Evolutionary conservation across 2,888 invertebrate species (phyloP), one percentile per base, ranked within the genome.

Genomic region (Brachyptera putata): DNA sequence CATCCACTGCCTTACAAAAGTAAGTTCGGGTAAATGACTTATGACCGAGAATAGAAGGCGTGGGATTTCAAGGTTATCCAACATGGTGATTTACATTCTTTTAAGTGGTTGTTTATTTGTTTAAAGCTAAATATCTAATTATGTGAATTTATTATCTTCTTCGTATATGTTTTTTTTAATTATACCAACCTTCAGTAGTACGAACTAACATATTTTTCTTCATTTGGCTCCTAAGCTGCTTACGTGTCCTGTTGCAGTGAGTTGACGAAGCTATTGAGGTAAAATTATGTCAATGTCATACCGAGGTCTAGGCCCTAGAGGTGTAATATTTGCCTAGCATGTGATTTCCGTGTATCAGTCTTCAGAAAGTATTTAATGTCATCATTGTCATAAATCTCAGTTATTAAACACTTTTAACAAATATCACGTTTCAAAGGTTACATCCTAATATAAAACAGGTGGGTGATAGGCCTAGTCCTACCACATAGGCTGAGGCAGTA

Each of bases 271-370:
- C 5, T 11, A 11, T 16, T 16, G 43, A 4, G 9, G 3, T 18
- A 43, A 43, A 43, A 43, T 43, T 11, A 43, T 43, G 43, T 43
- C 43, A 43, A 43, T 43, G 43, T 43, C 43, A 43, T 43, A 18
- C 21, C 43, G 43, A 43, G 43, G 43, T 43, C 43, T 43, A 39
- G 39, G 39, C 5, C 39, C 4, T n/a, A 4, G 34, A 34, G 16
- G 5, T 9, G 39, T 39, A 7, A n/a, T 14, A 5, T 39, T 5
- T 5, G 39, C n/a, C 5, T 39, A 21, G 43, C 43, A 43, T 43
- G 43, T 43, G 43, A 43, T 43, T 43, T 43, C 43, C 43, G 43
- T 43, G 43, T 43, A 43, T 16, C 11, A 16, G 11, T 18, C 21
- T 21, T 21, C 43, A 4, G 11, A 21, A 43, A 2, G n/a, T n/a